phyloP scores from a whole-genome alignment of 2,113 vertebrate genomes.

The Poeciliopsis retropinna region DNA sequence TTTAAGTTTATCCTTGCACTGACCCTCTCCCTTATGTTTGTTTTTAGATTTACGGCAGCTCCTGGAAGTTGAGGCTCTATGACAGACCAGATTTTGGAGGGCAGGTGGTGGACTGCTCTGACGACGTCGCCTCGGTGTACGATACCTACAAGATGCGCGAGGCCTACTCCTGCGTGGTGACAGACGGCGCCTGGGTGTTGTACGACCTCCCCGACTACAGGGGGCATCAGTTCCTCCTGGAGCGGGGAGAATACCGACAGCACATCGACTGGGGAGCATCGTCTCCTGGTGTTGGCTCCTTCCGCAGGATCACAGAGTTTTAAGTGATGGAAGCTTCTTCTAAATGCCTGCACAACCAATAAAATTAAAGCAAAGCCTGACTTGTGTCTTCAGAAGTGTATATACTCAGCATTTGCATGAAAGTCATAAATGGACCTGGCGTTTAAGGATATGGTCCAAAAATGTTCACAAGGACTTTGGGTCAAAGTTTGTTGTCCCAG shows the following conservation, averaged over 20 bases:
- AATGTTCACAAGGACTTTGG: not conserved
- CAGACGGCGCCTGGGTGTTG: constrained; percentile 72
- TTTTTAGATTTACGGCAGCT: constrained; percentile 43
- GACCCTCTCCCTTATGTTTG: not conserved
- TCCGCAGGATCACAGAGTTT: constrained; percentile 75
- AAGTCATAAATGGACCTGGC: not conserved
- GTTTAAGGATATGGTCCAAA: not conserved
- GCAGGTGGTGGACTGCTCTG: constrained; percentile 66
- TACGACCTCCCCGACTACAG: constrained; percentile 74
- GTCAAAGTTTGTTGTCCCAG: too few species aligned
- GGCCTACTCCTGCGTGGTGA: constrained; percentile 71
- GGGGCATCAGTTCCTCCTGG: constrained; percentile 73
- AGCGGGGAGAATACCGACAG: constrained; percentile 69
- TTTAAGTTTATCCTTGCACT: not conserved
- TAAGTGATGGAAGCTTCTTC: constrained; percentile 15
- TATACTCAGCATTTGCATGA: not conserved
- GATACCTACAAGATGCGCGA: constrained; percentile 66
- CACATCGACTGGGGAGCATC: constrained; percentile 66
- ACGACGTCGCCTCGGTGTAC: constrained; percentile 67
- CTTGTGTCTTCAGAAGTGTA: constrained; percentile 8
- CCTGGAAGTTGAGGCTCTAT: constrained; percentile 67
- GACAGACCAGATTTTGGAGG: constrained; percentile 70
- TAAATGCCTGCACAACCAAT: constrained; percentile 26
- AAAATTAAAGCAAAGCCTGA: constrained; percentile 48
- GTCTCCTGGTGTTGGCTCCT: constrained; percentile 67